Conservation (phyloP, 2,113 vertebrate species). For the Calonectris borealis region DNA sequence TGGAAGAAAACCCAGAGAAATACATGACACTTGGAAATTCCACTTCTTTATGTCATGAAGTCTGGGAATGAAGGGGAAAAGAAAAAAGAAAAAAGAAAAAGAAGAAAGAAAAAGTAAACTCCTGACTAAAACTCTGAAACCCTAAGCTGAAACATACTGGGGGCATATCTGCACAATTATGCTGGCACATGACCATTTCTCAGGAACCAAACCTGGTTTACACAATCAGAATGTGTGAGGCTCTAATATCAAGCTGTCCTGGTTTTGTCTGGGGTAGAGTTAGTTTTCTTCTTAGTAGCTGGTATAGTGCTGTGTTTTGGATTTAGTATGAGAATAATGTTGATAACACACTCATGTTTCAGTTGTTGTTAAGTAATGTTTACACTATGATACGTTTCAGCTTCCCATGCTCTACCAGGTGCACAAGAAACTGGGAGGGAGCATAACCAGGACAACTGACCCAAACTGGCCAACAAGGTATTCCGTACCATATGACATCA, state of each 20-base stretch:
- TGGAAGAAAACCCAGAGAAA: background rate
- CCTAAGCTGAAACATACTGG: background rate
- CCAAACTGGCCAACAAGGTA: too few species aligned
- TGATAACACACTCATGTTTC: too few species aligned
- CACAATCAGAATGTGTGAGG: background rate
- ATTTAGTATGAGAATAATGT: too few species aligned
- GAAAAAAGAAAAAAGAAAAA: accelerated
- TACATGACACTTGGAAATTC: background rate
- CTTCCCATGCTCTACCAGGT: too few species aligned
- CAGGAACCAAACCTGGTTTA: background rate
- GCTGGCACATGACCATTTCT: background rate
- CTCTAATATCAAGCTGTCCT: background rate
- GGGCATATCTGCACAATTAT: background rate
- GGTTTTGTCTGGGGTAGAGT: too few species aligned
- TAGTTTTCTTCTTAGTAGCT: too few species aligned
- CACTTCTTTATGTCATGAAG: background rate
- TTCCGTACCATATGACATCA: too few species aligned
- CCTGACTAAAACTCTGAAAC: background rate
- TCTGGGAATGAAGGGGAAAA: background rate
- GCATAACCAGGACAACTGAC: too few species aligned
- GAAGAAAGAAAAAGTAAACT: background rate
- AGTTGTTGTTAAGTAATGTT: too few species aligned
- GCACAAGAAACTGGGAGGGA: too few species aligned
- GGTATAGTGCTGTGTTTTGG: too few species aligned
- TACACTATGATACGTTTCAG: too few species aligned